A percentile compares a stretch with the other conserved stretches of the same genome.
Conservation (phyloP, 2,888 invertebrate species). For the Ornithoptera alexandrae region DNA sequence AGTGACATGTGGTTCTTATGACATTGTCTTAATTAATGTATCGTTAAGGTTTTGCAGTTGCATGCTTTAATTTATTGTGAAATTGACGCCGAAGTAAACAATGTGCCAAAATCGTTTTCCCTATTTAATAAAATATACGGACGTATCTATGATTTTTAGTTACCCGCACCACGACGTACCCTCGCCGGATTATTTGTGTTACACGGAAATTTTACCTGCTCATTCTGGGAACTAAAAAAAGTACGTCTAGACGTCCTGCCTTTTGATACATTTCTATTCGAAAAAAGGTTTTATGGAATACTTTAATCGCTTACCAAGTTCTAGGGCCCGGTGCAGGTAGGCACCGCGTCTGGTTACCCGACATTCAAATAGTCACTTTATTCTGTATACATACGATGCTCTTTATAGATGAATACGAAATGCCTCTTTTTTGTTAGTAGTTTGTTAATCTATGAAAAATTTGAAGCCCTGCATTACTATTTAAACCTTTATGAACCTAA, state of each 20-base stretch:
- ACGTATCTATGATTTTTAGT: slow-evolving; percentile 23
- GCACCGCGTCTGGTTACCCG: slow-evolving; percentile 39
- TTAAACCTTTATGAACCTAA: background rate
- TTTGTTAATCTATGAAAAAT: slow-evolving; percentile 23
- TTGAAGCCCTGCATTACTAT: background rate
- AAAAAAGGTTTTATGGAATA: slow-evolving; percentile 68
- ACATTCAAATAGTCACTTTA: slow-evolving; percentile 56
- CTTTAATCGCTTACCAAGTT: slow-evolving; percentile 61
- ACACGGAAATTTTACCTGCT: slow-evolving; percentile 65
- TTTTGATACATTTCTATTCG: slow-evolving; percentile 69
- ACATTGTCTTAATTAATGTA: slow-evolving; percentile 3
- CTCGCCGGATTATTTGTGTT: slow-evolving; percentile 29
- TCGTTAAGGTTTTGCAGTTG: slow-evolving; percentile 4
- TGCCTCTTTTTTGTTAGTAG: slow-evolving; percentile 40
- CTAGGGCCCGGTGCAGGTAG: slow-evolving; percentile 74
- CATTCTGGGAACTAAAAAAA: slow-evolving; percentile 64
- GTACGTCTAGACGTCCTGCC: slow-evolving; percentile 75
- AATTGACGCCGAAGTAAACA: slow-evolving; percentile 19
- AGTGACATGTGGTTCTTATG: slow-evolving; percentile 16
- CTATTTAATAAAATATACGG: slow-evolving; percentile 25
- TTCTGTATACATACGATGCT: slow-evolving; percentile 51
- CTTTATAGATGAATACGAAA: slow-evolving; percentile 37
- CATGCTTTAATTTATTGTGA: slow-evolving; percentile 26
- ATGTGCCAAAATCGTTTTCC: slow-evolving; percentile 28
- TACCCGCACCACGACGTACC: slow-evolving; percentile 7